Conservation (phyloP, 2,797 vertebrate species). For the Spinus pinus region DNA sequence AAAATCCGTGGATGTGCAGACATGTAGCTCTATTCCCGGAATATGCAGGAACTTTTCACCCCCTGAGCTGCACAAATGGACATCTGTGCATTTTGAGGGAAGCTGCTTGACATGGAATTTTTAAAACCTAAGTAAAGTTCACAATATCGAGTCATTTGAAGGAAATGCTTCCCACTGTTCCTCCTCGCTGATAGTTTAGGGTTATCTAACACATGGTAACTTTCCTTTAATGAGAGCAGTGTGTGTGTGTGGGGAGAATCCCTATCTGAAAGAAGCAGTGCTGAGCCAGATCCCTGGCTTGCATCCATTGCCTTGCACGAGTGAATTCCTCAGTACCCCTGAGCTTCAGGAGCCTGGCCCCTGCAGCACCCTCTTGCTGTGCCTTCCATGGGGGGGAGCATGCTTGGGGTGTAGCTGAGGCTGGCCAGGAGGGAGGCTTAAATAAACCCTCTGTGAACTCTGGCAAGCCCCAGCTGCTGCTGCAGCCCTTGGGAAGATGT, state of each 20-base stretch:
- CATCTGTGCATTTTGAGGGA: neutral
- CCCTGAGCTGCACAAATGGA: neutral
- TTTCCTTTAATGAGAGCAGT: neutral
- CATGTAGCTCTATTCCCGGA: neutral
- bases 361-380: fast-evolving
- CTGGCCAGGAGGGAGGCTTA: neutral
- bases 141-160: neutral
- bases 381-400: neutral
- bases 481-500: neutral
- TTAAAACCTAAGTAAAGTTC: neutral
- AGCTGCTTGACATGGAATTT: neutral
- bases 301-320: neutral
- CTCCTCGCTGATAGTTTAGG: neutral
- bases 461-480: neutral
- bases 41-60: neutral
- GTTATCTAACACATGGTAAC: neutral
- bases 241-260: neutral
- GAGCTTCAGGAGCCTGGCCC: neutral
- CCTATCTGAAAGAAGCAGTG: neutral
- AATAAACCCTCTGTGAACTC: neutral
- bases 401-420: fast-evolving
- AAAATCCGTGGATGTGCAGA: neutral
- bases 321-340: neutral
- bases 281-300: neutral
- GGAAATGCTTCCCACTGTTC: neutral